Conservation (phyloP, 2,888 invertebrate genomes). For the Acleris emargana region DNA sequence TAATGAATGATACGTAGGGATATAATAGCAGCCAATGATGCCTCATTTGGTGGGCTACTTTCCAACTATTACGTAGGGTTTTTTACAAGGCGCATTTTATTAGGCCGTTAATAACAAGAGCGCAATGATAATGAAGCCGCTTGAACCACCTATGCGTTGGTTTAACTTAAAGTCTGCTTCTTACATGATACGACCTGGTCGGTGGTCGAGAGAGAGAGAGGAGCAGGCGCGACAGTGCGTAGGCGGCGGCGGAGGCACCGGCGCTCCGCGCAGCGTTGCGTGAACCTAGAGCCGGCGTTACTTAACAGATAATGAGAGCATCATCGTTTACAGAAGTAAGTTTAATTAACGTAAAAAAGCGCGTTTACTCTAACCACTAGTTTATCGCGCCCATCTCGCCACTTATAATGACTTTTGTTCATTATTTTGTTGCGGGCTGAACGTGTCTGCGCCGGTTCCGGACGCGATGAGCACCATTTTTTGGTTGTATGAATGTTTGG, state of each 20-base stretch:
- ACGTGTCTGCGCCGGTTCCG: constrained; percentile 72
- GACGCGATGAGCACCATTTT: constrained; percentile 66
- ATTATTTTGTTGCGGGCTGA: constrained; percentile 75
- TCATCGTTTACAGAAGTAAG: constrained; percentile 79
- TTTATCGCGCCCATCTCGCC: constrained; percentile 74
- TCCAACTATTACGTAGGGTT: constrained; percentile 26
- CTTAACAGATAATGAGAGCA: constrained; percentile 75
- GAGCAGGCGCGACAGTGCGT: too few relatives aligned
- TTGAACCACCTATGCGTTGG: too few relatives aligned
- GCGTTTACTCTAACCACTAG: constrained; percentile 76
- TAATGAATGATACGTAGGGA: constrained; percentile 42
- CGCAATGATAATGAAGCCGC: constrained; percentile 2
- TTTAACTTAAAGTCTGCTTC: too few relatives aligned
- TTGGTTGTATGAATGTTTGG: constrained; percentile 69
- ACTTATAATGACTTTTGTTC: constrained; percentile 80
- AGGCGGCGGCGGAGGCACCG: constrained; percentile 27
- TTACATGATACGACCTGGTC: too few relatives aligned
- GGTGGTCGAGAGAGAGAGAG: too few relatives aligned
- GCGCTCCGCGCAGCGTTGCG: constrained; percentile 58
- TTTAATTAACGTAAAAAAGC: constrained; percentile 83
- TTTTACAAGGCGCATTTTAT: constrained; percentile 16
- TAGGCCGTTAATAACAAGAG: not conserved
- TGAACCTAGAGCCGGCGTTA: constrained; percentile 58
- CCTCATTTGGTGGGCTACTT: constrained; percentile 38
- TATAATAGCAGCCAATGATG: constrained; percentile 41